A percentile compares a stretch with the other conserved stretches of the same genome.
Conservation (phyloP, 2,113 vertebrate genomes). For the Lophochroa leadbeateri region DNA sequence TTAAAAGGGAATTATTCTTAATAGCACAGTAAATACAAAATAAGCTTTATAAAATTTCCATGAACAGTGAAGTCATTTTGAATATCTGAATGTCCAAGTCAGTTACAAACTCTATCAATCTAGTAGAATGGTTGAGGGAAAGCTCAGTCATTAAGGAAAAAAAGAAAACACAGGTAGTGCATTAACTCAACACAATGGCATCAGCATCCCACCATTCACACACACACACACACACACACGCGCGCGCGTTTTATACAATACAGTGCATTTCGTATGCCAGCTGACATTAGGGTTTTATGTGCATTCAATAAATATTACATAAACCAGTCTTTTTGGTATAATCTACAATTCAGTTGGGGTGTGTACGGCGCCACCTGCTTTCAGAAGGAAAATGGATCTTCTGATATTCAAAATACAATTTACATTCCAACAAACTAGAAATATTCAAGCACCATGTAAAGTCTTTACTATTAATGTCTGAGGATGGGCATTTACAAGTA, state of each 20-base stretch:
- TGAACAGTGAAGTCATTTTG: conserved; percentile 50
- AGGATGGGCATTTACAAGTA: conserved; percentile 8
- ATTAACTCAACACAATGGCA: conserved; percentile 40
- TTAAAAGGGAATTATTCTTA: conserved; percentile 53
- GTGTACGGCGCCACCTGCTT: neutral
- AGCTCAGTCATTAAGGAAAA: conserved; percentile 35
- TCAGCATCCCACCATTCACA: neutral
- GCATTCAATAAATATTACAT: conserved; percentile 59
- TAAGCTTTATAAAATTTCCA: conserved; percentile 66
- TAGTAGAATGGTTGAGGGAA: conserved; percentile 39
- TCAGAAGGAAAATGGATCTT: neutral
- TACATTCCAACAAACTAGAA: conserved; percentile 32
- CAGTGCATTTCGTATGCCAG: conserved; percentile 62
- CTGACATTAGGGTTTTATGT: conserved; percentile 51
- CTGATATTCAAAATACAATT: neutral
- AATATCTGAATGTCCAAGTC: conserved; percentile 58
- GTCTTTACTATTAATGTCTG: neutral
- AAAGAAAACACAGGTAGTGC: conserved; percentile 51
- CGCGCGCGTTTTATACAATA: conserved; percentile 18
- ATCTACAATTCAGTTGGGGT: conserved; percentile 46
- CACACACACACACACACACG: neutral
- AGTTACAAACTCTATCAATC: conserved; percentile 57
- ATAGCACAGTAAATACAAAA: conserved; percentile 69
- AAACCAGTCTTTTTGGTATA: conserved; percentile 54
- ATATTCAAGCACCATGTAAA: conserved; percentile 45